These are phyloP conservation scores for Rhagoletis zephyria DNA, from an alignment of 1,140 invertebrate genomes.

Conservation along the genomic window DNA sequence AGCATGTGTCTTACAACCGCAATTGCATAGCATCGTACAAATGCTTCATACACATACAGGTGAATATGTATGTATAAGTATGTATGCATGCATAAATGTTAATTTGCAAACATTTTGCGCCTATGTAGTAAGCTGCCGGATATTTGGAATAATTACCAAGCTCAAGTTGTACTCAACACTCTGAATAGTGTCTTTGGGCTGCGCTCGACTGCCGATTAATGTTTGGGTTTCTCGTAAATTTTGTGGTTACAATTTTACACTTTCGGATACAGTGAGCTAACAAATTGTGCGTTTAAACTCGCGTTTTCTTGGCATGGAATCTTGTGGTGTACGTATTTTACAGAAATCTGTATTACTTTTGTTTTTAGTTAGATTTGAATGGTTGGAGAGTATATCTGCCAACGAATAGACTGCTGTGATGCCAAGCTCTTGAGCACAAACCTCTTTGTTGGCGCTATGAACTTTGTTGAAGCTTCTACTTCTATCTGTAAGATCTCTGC, in stretches of 20 bases:
- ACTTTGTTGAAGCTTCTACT: too few relatives aligned
- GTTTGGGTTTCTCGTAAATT: not conserved
- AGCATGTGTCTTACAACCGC: not conserved
- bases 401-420: too few relatives aligned
- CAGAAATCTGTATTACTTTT: not conserved
- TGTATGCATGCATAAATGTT: not conserved
- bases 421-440: too few relatives aligned
- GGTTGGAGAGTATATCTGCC: too few relatives aligned
- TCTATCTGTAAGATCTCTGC: too few relatives aligned
- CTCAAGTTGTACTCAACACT: not conserved
- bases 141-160: conserved; percentile 23
- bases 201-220: not conserved
- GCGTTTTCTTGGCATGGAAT: too few relatives aligned
- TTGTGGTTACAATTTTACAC: not conserved
- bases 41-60: not conserved
- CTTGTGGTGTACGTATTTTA: not conserved
- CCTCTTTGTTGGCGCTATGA: too few relatives aligned
- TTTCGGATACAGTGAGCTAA: not conserved
- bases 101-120: not conserved
- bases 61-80: too few relatives aligned
- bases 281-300: too few relatives aligned
- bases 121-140: not conserved
- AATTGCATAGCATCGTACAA: not conserved
- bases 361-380: too few relatives aligned
- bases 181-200: not conserved